Evolutionary conservation across 2,888 invertebrate genomes (phyloP), one percentile per base, ranked within the genome.

Genomic region (Oeneis ivallda): DNA sequence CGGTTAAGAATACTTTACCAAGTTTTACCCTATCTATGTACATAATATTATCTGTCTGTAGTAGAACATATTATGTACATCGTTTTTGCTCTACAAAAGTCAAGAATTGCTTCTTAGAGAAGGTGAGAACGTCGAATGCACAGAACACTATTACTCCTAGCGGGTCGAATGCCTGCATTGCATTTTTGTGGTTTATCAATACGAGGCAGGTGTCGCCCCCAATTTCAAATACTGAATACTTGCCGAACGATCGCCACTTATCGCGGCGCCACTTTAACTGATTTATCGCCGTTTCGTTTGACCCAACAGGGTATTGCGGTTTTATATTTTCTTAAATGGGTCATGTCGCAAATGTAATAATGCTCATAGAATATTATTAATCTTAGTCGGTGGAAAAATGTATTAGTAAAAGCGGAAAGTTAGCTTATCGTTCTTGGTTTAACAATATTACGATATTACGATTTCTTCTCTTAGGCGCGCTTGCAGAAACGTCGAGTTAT

Each of bases 191-290:
- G 67, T 58, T 68, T 70, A 70, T 69, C 68, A 68, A 69, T 53
- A 65, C 45, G 57, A 54, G 65, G 75, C 82, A 84, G 82, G 82
- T 84, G 84, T 78, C 79, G 77, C 77, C 67, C 67, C 80, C 79
- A 85, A 86, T 85, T 86, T 83, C 84, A 86, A 82, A 82, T 77
- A 81, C 79, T 61, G 62, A 62, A 62, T 62, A 62, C 62, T 54
- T 43, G 81, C 82, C 79, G 64, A 81, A 74, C 80, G 78, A 79
- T 81, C 77, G 78, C 78, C 77, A 79, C 84, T 83, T 86, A 87
- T 85, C 84, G 84, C 76, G 41, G 62, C 69, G 67, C 70, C 69
- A 68, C 71, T 72, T 71, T 71, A 68, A 70, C 69, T 68, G 69
- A 74, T 73, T 72, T 73, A 74, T 71, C 70, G 69, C 67, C 66